These are phyloP conservation scores for Dipodomys ordii DNA, from an alignment of 2,113 vertebrate genomes.

Conservation along the genomic window DNA sequence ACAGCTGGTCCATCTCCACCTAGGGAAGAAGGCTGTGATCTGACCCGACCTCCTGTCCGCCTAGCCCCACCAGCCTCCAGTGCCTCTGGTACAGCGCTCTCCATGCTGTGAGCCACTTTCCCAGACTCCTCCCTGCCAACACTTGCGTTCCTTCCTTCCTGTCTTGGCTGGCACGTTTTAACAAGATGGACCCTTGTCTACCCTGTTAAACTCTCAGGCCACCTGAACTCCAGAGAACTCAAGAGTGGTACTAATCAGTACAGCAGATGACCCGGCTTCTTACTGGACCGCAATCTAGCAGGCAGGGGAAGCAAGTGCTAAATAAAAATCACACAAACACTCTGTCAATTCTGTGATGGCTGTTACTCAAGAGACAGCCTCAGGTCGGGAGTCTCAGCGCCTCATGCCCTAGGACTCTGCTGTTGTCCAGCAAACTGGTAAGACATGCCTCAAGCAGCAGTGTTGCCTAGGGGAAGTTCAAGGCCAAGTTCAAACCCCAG, in stretches of 20 bases:
- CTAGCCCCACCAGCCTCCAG: too few species aligned
- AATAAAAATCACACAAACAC: neutral
- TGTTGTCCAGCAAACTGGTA: neutral
- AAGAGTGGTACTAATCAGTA: neutral
- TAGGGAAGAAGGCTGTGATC: neutral
- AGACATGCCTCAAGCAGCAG: neutral
- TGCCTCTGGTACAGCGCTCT: neutral
- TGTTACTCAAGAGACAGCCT: neutral
- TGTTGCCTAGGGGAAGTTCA: too few species aligned
- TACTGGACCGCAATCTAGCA: neutral
- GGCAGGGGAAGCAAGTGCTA: neutral
- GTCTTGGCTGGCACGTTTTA: neutral
- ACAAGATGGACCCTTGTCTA: neutral
- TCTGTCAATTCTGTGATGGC: neutral
- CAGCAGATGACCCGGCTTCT: neutral
- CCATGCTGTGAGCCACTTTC: neutral
- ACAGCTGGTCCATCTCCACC: neutral
- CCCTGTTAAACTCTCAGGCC: neutral
- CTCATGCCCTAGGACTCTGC: too few species aligned
- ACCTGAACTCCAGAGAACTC: too few species aligned
- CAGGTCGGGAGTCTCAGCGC: neutral
- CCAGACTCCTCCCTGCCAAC: neutral
- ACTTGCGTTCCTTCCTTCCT: neutral
- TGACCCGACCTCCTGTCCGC: neutral
- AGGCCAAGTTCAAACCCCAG: too few species aligned